Base-by-base conservation (phyloP, 2,797 vertebrate genomes). In the Okamejei kenojei region DNA sequence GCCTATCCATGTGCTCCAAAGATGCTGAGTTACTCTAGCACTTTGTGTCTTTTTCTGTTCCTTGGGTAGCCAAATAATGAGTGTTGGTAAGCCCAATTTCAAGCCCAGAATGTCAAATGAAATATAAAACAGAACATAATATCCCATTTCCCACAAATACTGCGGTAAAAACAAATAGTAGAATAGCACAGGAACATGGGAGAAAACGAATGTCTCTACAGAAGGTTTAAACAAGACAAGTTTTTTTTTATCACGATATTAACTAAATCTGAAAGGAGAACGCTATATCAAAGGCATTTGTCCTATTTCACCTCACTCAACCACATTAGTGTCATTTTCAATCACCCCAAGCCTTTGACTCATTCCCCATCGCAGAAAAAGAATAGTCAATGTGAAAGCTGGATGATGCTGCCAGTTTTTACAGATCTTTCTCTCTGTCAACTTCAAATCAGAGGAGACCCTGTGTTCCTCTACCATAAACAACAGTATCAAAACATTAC, bases 401-500 rank as follows among this genome's bases (percentile, higher is more conserved):
- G 68, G 88, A 90, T 45, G 86, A 3, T 90, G 65, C n/a, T 71
- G 38, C 84, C 2, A 5, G 63, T 68, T 73, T 71, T 90, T 90
- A 71, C 88, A 90, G 88, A 63, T 73, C 19, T 13, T 45, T 32
- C 88, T 90, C 86, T 65, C 84, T 32, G 9, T 78, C n/a, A 32
- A 8, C 2, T 68, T 90, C 88, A 79, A 93, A 95, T 94, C 76
- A 93, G 93, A 95, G 95, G 1, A 94, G 93, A 94, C 93, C 94
- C 78, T 95, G 94, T 94, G 94, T 94, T 94, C 94, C 93, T 94
- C 61, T 45, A 93, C 84, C 94, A 94, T 94, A 96, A 96, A 96
- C 96, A 95, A 97, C 97, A 96, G 95, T 95, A 96, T 96, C 95
- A 94, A 93, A 94, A 94, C 93, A 76, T 80, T 94, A 94, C 94